phyloP scores from a whole-genome alignment of 2,113 vertebrate species.

The Pardalotus punctatus region DNA sequence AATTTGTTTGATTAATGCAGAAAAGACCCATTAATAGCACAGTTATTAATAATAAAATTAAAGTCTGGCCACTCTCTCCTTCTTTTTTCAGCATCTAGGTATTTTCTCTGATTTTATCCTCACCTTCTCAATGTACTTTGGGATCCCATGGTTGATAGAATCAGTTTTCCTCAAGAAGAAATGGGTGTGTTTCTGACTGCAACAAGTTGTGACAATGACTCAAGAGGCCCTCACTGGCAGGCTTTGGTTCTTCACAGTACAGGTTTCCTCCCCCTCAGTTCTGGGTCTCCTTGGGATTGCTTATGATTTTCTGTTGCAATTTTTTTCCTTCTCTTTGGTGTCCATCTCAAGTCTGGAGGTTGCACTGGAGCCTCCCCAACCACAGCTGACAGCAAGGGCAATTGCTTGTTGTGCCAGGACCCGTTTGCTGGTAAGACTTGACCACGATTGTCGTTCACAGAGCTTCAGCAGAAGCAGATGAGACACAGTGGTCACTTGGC shows the following conservation, averaged over 20 bases:
- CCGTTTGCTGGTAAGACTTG: fast-evolving
- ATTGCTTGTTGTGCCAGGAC: background rate
- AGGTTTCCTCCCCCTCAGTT: background rate
- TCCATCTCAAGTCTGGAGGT: background rate
- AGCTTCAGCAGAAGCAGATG: background rate
- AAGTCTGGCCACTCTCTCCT: background rate
- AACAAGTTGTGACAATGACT: background rate
- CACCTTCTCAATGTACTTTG: background rate
- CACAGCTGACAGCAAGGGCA: background rate
- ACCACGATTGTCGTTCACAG: background rate
- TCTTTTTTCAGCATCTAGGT: background rate
- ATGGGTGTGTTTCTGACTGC: background rate
- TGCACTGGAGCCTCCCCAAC: background rate
- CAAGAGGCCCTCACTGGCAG: background rate
- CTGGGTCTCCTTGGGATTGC: background rate
- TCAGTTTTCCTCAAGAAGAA: background rate
- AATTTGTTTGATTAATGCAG: background rate
- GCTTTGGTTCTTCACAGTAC: background rate
- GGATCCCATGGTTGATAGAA: background rate
- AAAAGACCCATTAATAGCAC: background rate
- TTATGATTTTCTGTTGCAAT: background rate
- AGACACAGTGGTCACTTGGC: background rate
- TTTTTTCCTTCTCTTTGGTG: background rate
- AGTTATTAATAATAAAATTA: background rate
- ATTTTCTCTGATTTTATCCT: background rate